Percentiles rank a stretch among this genome's conserved stretches.
Evolutionary conservation across 2,113 vertebrate species (phyloP).

Genomic region (Cololabis saira): DNA sequence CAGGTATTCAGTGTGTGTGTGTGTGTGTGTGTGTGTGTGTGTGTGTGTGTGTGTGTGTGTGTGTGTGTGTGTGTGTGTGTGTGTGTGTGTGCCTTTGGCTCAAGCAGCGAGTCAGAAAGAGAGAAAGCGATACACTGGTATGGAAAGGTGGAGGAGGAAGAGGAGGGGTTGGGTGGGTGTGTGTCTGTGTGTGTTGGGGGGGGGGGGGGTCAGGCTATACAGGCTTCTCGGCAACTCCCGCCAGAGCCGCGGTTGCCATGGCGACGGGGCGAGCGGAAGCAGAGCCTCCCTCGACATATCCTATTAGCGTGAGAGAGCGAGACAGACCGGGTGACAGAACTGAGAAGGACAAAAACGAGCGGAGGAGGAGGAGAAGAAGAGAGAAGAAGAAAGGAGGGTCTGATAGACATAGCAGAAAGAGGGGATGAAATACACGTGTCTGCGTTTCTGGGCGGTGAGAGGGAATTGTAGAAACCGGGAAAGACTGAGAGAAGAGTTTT

Average conservation of each 20-base stretch:
- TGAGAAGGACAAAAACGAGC: not conserved
- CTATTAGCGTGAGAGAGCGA: conserved; percentile 70
- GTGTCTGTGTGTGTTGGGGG: conserved; percentile 17
- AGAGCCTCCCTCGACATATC: conserved; percentile 80
- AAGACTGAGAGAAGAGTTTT: not conserved
- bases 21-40: conserved; percentile 17
- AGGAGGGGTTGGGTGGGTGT: conserved; percentile 39
- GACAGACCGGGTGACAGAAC: not conserved
- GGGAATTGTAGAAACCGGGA: not conserved
- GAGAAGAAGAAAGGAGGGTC: too few species aligned
- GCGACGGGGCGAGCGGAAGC: conserved; percentile 77
- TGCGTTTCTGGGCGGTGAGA: too few species aligned
- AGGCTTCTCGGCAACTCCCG: conserved; percentile 80
- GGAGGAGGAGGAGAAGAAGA: too few species aligned
- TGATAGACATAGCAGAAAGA: not conserved
- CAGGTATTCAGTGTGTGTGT: conserved; percentile 61
- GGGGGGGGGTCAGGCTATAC: conserved; percentile 70
- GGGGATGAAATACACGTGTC: not conserved
- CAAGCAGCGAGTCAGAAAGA: conserved; percentile 61
- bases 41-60: conserved; percentile 17
- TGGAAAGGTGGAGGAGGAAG: conserved; percentile 62
- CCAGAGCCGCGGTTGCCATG: conserved; percentile 82
- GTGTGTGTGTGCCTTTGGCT: conserved; percentile 33
- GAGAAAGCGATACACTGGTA: conserved; percentile 49
- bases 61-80: conserved; percentile 40